Percentiles rank a stretch among this genome's conserved stretches.
phyloP scores from a whole-genome alignment of 1,140 invertebrate species.

The Drosophila mayri region DNA sequence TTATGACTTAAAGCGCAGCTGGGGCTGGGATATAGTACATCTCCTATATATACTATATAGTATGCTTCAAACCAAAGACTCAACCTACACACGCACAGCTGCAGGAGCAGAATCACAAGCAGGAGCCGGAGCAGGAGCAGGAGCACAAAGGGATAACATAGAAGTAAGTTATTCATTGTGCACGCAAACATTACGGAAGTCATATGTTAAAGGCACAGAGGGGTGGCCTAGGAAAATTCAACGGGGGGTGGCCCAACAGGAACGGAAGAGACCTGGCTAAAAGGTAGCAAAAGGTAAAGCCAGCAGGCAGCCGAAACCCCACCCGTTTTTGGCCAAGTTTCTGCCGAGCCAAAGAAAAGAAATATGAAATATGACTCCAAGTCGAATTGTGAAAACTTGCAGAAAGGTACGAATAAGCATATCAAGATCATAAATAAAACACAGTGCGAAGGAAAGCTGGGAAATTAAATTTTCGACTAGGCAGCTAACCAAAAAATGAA shows the following conservation, averaged over 20 bases:
- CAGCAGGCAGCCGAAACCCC: conserved; percentile 45
- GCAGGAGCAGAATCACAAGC: conserved; percentile 6
- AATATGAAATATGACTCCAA: conserved; percentile 81
- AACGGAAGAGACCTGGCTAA: conserved; percentile 51
- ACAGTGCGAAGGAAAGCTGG: conserved; percentile 56
- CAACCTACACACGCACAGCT: conserved; percentile 17
- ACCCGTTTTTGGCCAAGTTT: conserved; percentile 57
- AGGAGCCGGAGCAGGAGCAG: conserved; percentile 14
- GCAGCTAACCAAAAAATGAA: conserved; percentile 44
- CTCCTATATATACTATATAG: conserved; percentile 4
- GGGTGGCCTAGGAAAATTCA: conserved; percentile 27
- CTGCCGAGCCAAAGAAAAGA: conserved; percentile 56
- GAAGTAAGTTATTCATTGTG: conserved; percentile 82
- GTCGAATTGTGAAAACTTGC: conserved; percentile 83
- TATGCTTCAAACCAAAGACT: conserved; percentile 14
- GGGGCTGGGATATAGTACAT: conserved; percentile 39
- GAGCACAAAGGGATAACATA: conserved; percentile 78
- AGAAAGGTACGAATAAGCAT: conserved; percentile 82
- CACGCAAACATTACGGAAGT: conserved; percentile 84
- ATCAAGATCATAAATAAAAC: conserved; percentile 83
- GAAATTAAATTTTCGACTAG: conserved; percentile 83
- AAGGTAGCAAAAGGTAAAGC: conserved; percentile 56
- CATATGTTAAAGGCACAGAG: conserved; percentile 77
- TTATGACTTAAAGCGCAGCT: conserved; percentile 82
- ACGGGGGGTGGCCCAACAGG: conserved; percentile 5